These are phyloP conservation scores for Hydractinia symbiolongicarpus DNA, from an alignment of 30 jellyfish, hydroid and myxozoan genomes.

Conservation along the genomic window DNA sequence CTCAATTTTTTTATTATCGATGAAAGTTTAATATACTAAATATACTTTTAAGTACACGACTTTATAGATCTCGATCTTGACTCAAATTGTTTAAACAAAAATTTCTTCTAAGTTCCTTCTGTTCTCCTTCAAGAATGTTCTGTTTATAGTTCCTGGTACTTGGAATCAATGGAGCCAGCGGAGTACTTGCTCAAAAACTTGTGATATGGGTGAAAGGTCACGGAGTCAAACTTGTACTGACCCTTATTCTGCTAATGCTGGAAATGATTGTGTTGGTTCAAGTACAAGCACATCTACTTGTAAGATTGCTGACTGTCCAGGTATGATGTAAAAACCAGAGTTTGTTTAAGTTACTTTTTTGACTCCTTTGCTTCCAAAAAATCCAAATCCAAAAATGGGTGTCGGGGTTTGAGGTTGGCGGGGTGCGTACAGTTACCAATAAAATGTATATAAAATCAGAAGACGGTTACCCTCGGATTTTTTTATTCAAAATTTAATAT, in stretches of 20 bases:
- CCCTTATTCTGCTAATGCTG: constrained; percentile 25
- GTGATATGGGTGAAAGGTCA: constrained; percentile 1
- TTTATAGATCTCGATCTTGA: too few species aligned
- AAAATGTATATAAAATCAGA: neutral
- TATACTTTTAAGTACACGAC: too few species aligned
- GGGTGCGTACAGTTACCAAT: too few species aligned
- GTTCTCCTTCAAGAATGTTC: too few species aligned
- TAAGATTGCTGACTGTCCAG: constrained; percentile 20
- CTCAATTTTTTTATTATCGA: too few species aligned
- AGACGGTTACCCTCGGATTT: neutral
- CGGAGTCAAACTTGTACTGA: constrained; percentile 17
- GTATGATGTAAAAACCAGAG: neutral
- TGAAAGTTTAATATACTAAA: too few species aligned
- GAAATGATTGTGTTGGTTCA: constrained; percentile 17
- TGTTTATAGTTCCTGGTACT: constrained; percentile 13
- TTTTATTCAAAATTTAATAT: neutral
- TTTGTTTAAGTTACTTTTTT: too few species aligned
- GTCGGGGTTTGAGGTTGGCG: too few species aligned
- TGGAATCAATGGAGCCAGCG: constrained; percentile 21
- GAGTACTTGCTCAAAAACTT: constrained; percentile 8
- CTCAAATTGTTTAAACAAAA: too few species aligned
- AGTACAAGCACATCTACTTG: neutral
- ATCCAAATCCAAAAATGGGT: too few species aligned
- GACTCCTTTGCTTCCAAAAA: too few species aligned
- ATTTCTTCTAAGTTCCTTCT: too few species aligned